Base-by-base conservation (phyloP, 23 tunicate species). In the Clavelina lepadiformis region DNA sequence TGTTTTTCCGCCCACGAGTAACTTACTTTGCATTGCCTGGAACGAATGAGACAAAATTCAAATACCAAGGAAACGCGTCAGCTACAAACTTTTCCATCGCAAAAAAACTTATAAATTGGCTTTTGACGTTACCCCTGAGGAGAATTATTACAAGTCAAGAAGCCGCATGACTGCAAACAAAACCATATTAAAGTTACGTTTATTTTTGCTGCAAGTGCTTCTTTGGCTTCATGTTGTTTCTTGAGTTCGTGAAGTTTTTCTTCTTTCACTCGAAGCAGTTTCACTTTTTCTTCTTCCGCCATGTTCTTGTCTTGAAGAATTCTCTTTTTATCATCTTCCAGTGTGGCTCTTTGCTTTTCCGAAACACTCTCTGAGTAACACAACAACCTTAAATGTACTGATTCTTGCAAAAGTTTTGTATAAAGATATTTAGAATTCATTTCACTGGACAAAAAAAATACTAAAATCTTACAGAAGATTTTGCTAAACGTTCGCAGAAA, bases 1-100 rank as follows among this genome's bases (percentile, higher is more conserved):
- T 20, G 98, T 93, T 51, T 73, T 51, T 35, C 98, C 98, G 21
- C 98, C 98, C 44, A 78, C 92, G 18, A 93, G 59, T 35, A 93
- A 80, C 54, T 93, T 93, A 74, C 92, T 85, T 70, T 93, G 82
- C 98, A 93, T 93, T 38, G 93, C 92, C 93, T 93, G 58, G 8
- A 75, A 0, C 3, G 25, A 19, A 27, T 25, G 3, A 4, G n/a
- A n/a, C n/a, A n/a, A n/a, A n/a, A n/a, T n/a, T n/a, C n/a, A n/a
- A n/a, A n/a, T n/a, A n/a, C n/a, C n/a, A n/a, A n/a, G n/a, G n/a
- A n/a, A n/a, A n/a, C n/a, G n/a, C n/a, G n/a, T n/a, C n/a, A n/a
- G n/a, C n/a, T n/a, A n/a, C n/a, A n/a, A n/a, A n/a, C n/a, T n/a
- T n/a, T n/a, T n/a, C n/a, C n/a, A n/a, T n/a, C n/a, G n/a, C n/a